Percentiles rank a stretch among this genome's conserved stretches.
These are phyloP conservation scores for Gopherus flavomarginatus DNA, from an alignment of 2,113 vertebrate species.

Conservation along the genomic window DNA sequence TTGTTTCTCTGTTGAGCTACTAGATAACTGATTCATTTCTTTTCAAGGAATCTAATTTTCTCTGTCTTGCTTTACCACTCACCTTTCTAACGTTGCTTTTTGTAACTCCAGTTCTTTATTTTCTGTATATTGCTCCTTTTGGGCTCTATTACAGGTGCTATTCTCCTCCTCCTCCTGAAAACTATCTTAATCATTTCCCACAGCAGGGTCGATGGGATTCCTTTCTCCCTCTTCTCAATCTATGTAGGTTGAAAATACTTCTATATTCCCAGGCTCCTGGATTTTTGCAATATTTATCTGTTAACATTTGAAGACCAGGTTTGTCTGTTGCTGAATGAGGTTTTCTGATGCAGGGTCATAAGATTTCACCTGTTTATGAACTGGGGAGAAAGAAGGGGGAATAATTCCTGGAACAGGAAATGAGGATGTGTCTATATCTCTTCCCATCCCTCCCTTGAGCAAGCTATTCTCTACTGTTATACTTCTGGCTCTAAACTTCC, in stretches of 20 bases:
- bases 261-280: background rate
- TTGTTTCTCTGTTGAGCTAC: background rate
- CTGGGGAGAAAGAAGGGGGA: background rate
- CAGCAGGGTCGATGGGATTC: too few relatives aligned
- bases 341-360: background rate
- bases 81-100: background rate
- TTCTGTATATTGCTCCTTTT: background rate
- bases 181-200: background rate
- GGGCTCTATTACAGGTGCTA: background rate
- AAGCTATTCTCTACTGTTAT: background rate
- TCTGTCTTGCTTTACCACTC: background rate
- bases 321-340: background rate
- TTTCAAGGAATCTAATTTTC: background rate
- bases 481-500: background rate
- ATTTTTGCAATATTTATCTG: background rate
- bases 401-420: background rate
- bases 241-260: background rate
- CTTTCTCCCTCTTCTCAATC: background rate
- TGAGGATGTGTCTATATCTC: fast-evolving
- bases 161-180: background rate
- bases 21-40: background rate
- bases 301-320: background rate
- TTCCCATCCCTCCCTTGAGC: background rate
- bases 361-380: background rate
- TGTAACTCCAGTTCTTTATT: background rate